A percentile compares a stretch with the other conserved stretches of the same genome.
These are phyloP conservation scores for Fulmarus glacialis DNA, from an alignment of 2,113 vertebrate genomes.

Conservation along the genomic window DNA sequence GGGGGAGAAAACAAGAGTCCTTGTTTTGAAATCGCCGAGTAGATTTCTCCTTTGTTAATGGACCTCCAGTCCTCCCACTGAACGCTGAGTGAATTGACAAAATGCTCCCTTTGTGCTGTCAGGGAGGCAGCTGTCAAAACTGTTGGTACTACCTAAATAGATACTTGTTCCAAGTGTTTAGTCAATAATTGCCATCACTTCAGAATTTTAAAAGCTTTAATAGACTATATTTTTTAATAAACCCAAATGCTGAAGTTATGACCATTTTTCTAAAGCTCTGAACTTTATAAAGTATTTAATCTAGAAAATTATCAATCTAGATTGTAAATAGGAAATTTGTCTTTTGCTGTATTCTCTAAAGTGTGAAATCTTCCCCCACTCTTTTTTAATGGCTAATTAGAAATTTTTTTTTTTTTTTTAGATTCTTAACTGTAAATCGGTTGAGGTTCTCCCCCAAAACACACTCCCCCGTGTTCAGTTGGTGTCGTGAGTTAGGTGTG, in stretches of 20 bases:
- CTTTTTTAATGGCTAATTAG: not conserved
- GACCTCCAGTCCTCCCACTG: not conserved
- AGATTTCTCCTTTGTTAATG: constrained; percentile 5
- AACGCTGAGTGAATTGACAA: not conserved
- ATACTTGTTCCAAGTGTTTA: not conserved
- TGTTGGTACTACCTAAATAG: not conserved
- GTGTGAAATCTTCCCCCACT: not conserved
- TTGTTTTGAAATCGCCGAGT: not conserved
- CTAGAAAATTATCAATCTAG: not conserved
- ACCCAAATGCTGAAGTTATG: not conserved
- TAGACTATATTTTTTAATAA: not conserved
- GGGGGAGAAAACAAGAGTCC: not conserved
- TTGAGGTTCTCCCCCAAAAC: not conserved
- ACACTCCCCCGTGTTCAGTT: not conserved
- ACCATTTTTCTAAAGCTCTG: not conserved
- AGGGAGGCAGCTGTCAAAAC: constrained; percentile 23
- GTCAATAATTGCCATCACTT: not conserved
- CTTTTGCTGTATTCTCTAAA: not conserved
- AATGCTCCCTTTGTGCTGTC: constrained; percentile 24
- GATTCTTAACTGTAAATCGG: not conserved
- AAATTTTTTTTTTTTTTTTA: not conserved
- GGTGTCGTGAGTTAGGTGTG: not conserved
- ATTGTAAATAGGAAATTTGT: not conserved
- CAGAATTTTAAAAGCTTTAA: not conserved
- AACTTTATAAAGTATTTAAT: not conserved